Evolutionary conservation across 2,113 vertebrate species (phyloP), one percentile per base, ranked within the genome.

Genomic region (Gadus chalcogrammus): DNA sequence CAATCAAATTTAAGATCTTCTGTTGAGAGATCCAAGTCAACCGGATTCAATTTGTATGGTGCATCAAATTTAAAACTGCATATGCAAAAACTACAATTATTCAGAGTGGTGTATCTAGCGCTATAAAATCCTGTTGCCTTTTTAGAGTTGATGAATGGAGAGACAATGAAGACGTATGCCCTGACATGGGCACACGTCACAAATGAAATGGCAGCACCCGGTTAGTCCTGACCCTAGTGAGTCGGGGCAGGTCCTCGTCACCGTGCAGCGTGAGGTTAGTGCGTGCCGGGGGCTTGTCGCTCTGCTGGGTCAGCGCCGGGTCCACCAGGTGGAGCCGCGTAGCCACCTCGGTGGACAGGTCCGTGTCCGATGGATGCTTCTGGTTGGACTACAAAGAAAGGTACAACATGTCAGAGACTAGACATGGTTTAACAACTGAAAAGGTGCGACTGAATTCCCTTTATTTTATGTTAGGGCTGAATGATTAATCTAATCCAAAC

Each of bases 261-360:
- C 74, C 74, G 74, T 87, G 79, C 28, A 67, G 81, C 61, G 31
- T 83, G 73, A 58, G 84, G 64, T 70, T 87, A 69, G 38, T 83
- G 82, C 4, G 80, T n/a, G 16, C 80, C 68, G 4, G 83, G 42
- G 42, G 42, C 8, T 13, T 2, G 42, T 48, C 42, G 8, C 42
- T 48, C 42, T 12, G 80, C 52, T 79, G 79, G 42, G 77, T 38
- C 65, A 84, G 73, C 12, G 84, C 82, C 62, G 87, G 63, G 73
- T 93, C 92, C 59, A 89, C 91, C 5, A 96, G 87, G 78, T 88
- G 92, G 66, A 95, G 91, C 20, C 93, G 92, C 66, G 90, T 90
- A 1, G 93, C 94, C 3, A 96, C 93, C 78, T 96, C 94, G 31
- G 92, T 89, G 5, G 94, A 95, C 48, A 96, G 89, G 73, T 96